These are phyloP conservation scores for Mycogona germanica DNA, from an alignment of 2,888 invertebrate species.

Conservation along the genomic window DNA sequence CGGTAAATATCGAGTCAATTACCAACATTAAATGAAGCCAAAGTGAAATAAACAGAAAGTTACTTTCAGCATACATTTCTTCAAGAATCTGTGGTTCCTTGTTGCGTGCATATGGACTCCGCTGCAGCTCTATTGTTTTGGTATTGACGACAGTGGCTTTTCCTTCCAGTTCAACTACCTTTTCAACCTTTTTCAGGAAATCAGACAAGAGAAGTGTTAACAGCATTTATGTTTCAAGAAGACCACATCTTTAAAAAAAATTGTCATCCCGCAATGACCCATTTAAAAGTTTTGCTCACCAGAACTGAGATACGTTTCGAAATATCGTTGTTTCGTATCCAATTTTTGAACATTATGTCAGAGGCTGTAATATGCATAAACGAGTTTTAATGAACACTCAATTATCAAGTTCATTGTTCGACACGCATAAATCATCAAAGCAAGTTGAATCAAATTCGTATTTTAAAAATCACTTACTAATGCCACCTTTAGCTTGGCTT, in stretches of 20 bases:
- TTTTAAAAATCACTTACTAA: too few species aligned
- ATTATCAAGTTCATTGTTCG: background rate
- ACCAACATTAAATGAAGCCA: too few species aligned
- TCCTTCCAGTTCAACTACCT: slow-evolving; percentile 2
- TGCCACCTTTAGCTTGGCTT: slow-evolving; percentile 16
- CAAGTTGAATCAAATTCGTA: background rate
- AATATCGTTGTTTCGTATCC: slow-evolving; percentile 14
- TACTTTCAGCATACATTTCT: slow-evolving; percentile 9
- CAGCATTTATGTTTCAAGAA: too few species aligned
- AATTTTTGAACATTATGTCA: slow-evolving; percentile 7
- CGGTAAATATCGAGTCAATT: too few species aligned
- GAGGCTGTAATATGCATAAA: slow-evolving; percentile 12
- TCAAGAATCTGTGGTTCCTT: slow-evolving; percentile 9
- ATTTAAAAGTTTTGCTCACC: too few species aligned
- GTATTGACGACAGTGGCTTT: slow-evolving; percentile 14
- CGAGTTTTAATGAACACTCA: background rate
- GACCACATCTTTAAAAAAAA: background rate
- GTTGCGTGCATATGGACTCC: slow-evolving; percentile 15
- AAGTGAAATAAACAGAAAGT: too few species aligned
- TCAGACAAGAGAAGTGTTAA: too few species aligned
- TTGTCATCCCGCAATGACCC: background rate
- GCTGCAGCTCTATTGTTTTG: slow-evolving; percentile 14
- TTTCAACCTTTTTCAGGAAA: slow-evolving; percentile 11
- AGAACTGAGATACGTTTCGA: slow-evolving; percentile 1
- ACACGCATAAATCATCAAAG: background rate